phyloP scores from a whole-genome alignment of 2,888 invertebrate genomes.

The Teleiodes luculella region DNA sequence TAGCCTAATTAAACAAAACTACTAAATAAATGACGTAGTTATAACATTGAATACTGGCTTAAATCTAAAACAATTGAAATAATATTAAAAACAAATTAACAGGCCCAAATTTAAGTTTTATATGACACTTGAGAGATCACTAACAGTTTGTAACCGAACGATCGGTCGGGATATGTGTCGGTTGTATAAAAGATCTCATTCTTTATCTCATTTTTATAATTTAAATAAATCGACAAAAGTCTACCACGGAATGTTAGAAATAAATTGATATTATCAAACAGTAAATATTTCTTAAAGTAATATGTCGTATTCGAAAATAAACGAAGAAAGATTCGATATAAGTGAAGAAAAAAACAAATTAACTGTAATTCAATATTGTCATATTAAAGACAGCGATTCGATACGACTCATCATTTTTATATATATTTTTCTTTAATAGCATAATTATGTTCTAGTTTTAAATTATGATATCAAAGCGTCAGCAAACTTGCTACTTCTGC shows the following conservation, averaged over 20 bases:
- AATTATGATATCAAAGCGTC: not conserved
- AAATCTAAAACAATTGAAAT: slow-evolving; percentile 29
- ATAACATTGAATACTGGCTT: slow-evolving; percentile 4
- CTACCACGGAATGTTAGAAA: slow-evolving; percentile 51
- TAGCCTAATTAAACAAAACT: no score
- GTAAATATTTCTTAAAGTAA: slow-evolving; percentile 15
- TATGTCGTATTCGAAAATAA: not conserved
- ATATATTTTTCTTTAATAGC: no score
- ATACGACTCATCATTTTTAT: no score
- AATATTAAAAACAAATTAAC: slow-evolving; percentile 48
- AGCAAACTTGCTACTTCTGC: not conserved
- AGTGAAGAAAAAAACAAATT: no score
- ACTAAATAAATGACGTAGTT: no score
- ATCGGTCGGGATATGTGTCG: slow-evolving; percentile 23
- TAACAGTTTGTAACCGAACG: slow-evolving; percentile 7
- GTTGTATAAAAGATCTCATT: slow-evolving; percentile 24
- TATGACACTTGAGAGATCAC: slow-evolving; percentile 45
- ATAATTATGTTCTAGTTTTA: no score
- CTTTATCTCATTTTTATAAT: not conserved
- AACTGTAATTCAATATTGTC: not conserved
- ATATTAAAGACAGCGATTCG: no score
- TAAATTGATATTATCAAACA: slow-evolving; percentile 36
- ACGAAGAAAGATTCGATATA: not conserved
- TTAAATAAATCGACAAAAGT: slow-evolving; percentile 34
- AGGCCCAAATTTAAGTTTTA: slow-evolving; percentile 29